These are phyloP conservation scores for Atrichornis clamosus DNA, from an alignment of 2,113 vertebrate genomes.

Conservation along the genomic window DNA sequence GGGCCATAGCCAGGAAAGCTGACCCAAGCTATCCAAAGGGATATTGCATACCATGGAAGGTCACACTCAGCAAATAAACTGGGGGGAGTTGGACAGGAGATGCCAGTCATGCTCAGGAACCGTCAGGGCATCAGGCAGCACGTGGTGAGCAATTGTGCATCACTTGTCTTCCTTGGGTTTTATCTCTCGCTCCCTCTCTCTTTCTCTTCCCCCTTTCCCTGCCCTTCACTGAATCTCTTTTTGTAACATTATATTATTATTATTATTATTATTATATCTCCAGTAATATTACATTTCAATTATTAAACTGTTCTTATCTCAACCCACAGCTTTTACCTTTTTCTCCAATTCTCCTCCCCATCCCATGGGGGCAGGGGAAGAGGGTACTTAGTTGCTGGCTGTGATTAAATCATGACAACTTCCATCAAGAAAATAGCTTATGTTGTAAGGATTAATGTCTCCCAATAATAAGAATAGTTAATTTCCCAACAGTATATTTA, in stretches of 20 bases:
- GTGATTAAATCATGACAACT: background rate
- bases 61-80: background rate
- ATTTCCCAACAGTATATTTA: background rate
- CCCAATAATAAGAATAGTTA: background rate
- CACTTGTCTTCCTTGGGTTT: background rate
- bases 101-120: background rate
- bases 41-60: background rate
- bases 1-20: background rate
- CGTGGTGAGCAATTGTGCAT: background rate
- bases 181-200: background rate
- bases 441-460: background rate
- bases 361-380: background rate
- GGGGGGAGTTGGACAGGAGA: background rate
- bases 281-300: background rate
- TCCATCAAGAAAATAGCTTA: background rate
- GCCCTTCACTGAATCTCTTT: background rate
- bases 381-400: background rate
- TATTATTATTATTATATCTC: background rate
- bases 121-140: background rate
- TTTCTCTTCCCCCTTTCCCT: accelerated
- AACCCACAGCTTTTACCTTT: background rate
- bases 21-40: background rate
- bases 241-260: background rate
- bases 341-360: background rate
- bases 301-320: background rate